Percentiles rank a stretch among this genome's conserved stretches.
Conservation (phyloP, 2,888 invertebrate species). For the Thysanoteuthis rhombus region DNA sequence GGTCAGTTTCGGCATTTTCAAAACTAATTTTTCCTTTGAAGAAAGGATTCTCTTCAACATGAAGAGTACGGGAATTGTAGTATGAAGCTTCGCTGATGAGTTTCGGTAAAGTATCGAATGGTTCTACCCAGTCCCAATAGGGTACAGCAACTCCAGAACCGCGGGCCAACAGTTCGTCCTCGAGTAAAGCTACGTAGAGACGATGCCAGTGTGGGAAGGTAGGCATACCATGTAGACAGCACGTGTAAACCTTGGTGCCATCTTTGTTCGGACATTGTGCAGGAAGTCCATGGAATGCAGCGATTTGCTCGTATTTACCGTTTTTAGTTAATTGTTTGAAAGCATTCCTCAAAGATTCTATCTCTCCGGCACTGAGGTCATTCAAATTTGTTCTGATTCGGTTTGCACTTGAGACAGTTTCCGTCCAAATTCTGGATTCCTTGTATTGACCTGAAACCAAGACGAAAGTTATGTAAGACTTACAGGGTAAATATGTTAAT, state of each 20-base stretch:
- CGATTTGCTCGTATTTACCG: conserved; percentile 40
- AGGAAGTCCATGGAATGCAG: conserved; percentile 43
- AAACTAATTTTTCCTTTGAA: conserved; percentile 25
- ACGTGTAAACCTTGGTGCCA: conserved; percentile 34
- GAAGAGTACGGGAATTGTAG: conserved; percentile 24
- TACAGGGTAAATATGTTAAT: no score
- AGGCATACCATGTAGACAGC: conserved; percentile 43
- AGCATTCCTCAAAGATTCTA: conserved; percentile 41
- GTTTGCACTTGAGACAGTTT: conserved; percentile 35
- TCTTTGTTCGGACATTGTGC: conserved; percentile 37
- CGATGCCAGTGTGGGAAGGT: conserved; percentile 43
- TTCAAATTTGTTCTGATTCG: conserved; percentile 38
- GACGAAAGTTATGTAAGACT: neutral
- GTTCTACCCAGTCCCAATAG: conserved; percentile 43
- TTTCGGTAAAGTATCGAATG: conserved; percentile 35
- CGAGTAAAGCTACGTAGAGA: conserved; percentile 39
- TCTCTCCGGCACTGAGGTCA: conserved; percentile 38
- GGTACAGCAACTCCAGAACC: conserved; percentile 43
- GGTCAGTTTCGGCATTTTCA: conserved; percentile 2
- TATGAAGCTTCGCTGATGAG: conserved; percentile 39
- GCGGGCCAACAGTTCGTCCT: conserved; percentile 38
- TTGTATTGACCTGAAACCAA: neutral
- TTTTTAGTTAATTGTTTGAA: conserved; percentile 38
- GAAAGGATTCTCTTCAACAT: conserved; percentile 33
- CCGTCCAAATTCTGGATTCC: conserved; percentile 19